Percentiles rank a stretch among this genome's conserved stretches.
These are phyloP conservation scores for Trichopria drosophilae DNA, from an alignment of 2,888 invertebrate genomes.

Conservation along the genomic window DNA sequence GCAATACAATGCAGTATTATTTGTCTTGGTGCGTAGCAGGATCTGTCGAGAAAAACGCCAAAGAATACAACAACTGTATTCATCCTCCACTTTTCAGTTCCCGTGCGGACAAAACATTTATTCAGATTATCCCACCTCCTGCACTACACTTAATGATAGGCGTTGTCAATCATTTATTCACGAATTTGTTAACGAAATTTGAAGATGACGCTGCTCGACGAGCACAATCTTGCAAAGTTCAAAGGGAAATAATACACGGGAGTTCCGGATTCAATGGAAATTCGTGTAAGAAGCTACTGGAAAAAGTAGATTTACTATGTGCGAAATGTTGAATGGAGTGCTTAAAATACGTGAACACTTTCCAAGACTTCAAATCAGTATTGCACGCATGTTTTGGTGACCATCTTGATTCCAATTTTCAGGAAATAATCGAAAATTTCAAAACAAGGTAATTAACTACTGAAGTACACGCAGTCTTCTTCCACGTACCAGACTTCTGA, in stretches of 20 bases:
- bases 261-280: constrained; percentile 16
- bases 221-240: constrained; percentile 6
- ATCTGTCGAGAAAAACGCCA: not conserved
- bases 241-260: constrained; percentile 10
- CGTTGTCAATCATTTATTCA: constrained; percentile 1
- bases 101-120: not conserved
- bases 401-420: constrained; percentile 1
- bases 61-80: constrained; percentile 4
- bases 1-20: no score
- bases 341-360: constrained; percentile 9
- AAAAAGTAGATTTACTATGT: constrained; percentile 16
- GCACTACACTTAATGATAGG: constrained; percentile 2
- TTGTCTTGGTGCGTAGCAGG: constrained; percentile 3
- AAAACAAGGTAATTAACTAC: constrained; percentile 11
- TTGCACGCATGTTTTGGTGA: constrained; percentile 5
- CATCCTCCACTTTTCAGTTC: constrained; percentile 5
- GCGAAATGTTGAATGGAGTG: not conserved
- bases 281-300: constrained; percentile 9
- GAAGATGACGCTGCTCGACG: constrained; percentile 2
- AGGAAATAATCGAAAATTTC: constrained; percentile 9
- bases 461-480: constrained; percentile 13
- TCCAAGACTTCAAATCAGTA: constrained; percentile 11
- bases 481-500: constrained; percentile 8
- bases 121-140: not conserved
- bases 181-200: constrained; percentile 3